A percentile compares a stretch with the other conserved stretches of the same genome.
Evolutionary conservation across 2,797 vertebrate genomes (phyloP).

Genomic region (Petrocephalus schoutedeni): DNA sequence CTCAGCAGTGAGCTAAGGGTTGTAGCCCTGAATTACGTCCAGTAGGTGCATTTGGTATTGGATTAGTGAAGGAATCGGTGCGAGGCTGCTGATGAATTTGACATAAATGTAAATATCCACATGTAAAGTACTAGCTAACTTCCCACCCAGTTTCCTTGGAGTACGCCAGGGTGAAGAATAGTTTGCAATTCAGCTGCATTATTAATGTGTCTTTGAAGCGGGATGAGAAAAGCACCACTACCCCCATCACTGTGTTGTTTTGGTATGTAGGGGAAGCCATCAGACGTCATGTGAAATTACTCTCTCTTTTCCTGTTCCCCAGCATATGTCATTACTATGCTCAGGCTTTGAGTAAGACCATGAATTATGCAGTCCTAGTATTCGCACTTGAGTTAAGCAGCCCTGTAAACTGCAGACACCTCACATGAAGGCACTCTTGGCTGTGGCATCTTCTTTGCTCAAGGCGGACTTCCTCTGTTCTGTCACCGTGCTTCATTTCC

Average conservation of each 20-base stretch:
- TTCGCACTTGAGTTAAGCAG: constrained; percentile 18
- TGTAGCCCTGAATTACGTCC: background rate
- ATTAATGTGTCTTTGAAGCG: constrained; percentile 11
- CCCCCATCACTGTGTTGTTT: constrained; percentile 7
- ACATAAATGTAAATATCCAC: background rate
- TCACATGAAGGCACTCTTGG: background rate
- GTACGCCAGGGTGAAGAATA: background rate
- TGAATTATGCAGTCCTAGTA: constrained; percentile 9
- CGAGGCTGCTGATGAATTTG: background rate
- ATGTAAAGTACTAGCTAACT: background rate
- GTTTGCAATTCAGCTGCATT: constrained; percentile 15
- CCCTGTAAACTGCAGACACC: constrained; percentile 14
- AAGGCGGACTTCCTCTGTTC: constrained; percentile 17
- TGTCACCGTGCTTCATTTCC: constrained; percentile 2
- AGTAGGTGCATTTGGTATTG: background rate
- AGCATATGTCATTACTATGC: constrained; percentile 20
- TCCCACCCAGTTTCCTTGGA: constrained; percentile 1
- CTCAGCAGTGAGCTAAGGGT: background rate
- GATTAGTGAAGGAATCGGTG: background rate
- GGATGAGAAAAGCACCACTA: background rate
- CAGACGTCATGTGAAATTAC: constrained; percentile 19
- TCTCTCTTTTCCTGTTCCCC: background rate
- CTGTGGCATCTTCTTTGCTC: background rate
- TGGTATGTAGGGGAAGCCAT: background rate
- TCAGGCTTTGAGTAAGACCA: constrained; percentile 13